A percentile compares a stretch with the other conserved stretches of the same genome.
These are phyloP conservation scores for Meriones unguiculatus DNA, from an alignment of 2,113 vertebrate species.

Conservation along the genomic window DNA sequence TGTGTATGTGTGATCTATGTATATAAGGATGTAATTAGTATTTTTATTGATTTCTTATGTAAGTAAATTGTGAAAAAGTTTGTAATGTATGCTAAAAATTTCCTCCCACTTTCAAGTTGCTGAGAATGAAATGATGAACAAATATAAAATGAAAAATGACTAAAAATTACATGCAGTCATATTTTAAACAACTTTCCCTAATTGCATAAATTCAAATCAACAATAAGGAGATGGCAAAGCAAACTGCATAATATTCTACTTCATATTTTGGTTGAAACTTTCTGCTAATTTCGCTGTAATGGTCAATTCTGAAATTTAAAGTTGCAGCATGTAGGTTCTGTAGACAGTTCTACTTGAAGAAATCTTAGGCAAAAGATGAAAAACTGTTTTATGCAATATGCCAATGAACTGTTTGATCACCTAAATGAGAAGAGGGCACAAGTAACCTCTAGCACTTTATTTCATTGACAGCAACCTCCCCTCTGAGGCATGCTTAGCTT, in stretches of 20 bases:
- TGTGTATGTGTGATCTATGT: background rate
- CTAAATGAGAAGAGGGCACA: conserved; percentile 58
- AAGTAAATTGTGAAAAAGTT: conserved; percentile 9
- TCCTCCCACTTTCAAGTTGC: background rate
- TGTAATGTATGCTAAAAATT: background rate
- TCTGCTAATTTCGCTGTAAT: background rate
- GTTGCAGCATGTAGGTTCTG: conserved; percentile 35
- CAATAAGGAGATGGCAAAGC: background rate
- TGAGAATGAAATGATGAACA: conserved; percentile 37
- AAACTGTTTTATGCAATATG: conserved; percentile 45
- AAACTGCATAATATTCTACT: conserved; percentile 11
- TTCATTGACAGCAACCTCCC: conserved; percentile 42
- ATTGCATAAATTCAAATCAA: background rate
- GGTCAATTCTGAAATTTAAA: conserved; percentile 33
- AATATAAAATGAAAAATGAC: background rate
- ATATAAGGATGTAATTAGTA: background rate
- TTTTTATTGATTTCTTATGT: conserved; percentile 4
- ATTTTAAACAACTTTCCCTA: background rate
- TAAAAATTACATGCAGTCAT: background rate
- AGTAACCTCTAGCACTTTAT: conserved; percentile 51
- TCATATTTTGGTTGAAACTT: background rate
- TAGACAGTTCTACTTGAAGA: conserved; percentile 25
- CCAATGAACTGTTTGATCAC: conserved; percentile 48
- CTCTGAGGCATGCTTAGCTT: background rate
- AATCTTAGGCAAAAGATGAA: conserved; percentile 13